Evolutionary conservation across 2,888 invertebrate genomes (phyloP), one percentile per base, ranked within the genome.

Genomic region (Syrphus vitripennis): DNA sequence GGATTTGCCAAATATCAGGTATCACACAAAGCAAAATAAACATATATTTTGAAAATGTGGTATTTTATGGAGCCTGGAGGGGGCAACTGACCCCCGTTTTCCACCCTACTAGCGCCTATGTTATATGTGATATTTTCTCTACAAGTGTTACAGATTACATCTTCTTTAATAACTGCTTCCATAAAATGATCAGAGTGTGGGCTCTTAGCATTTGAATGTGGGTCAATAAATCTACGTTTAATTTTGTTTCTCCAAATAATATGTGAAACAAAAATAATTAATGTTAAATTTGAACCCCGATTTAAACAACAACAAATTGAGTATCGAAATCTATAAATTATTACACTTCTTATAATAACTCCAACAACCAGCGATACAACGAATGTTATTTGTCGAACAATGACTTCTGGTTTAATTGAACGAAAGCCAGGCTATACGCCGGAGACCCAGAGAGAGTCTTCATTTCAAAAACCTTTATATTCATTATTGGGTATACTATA

Each of bases 331-430:
- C 42, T 7, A 24, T 61, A 45, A 63, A 45, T 63, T 45, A n/a
- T n/a, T n/a, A n/a, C n/a, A n/a, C n/a, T n/a, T n/a, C n/a, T n/a
- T 31, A 4, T 9, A 57, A 34, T 14, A 57, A 57, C 57, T 31
- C 12, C 12, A 57, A 26, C 26, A 57, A 31, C 0, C n/a, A n/a
- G n/a, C n/a, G n/a, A n/a, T n/a, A n/a, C n/a, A 55, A n/a, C 19
- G 14, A 21, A 21, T 34, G n/a, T 61, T 65, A 29, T 65, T 65
- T 65, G 19, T 45, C 65, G 65, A 45, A 65, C 45, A 65, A 65
- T 65, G 65, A 45, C 65, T 65, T 65, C 29, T 19, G 21, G 65
- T 65, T 65, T 65, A 65, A 65, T 65, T 65, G 29, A 45, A 65
- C 45, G 45, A 61, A 65, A 65, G 63, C 63, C 63, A 42, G 63